Conservation (phyloP, 2,797 vertebrate genomes). For the Crax fasciolata region DNA sequence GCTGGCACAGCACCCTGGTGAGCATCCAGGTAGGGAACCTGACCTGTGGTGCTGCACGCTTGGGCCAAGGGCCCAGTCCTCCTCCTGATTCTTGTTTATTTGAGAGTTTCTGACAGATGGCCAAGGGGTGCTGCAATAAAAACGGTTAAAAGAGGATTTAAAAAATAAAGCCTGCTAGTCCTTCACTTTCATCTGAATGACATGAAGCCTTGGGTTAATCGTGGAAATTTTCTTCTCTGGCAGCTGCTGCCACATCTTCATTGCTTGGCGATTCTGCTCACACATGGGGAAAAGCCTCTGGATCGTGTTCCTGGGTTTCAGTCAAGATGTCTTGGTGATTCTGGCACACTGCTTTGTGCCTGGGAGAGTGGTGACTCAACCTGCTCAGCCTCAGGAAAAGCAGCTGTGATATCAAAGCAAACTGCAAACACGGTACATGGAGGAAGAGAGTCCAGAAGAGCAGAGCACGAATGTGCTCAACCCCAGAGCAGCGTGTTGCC, state of each 20-base stretch:
- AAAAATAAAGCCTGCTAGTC: neutral
- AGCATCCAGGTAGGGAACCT: neutral
- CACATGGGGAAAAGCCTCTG: neutral
- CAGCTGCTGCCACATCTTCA: neutral
- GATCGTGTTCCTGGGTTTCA: neutral
- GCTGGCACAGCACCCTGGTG: neutral
- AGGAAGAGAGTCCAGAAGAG: neutral
- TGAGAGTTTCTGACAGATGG: constrained; percentile 8
- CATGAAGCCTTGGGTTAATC: neutral
- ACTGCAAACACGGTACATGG: rapidly evolving
- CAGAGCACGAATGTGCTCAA: rapidly evolving
- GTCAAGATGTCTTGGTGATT: neutral
- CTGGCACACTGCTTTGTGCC: neutral
- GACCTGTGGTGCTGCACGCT: rapidly evolving
- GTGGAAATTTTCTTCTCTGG: neutral
- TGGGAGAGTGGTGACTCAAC: neutral
- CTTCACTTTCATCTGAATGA: neutral
- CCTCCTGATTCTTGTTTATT: neutral
- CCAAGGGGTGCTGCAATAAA: constrained; percentile 34
- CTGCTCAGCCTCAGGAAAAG: neutral
- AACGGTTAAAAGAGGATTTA: neutral
- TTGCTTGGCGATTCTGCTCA: neutral
- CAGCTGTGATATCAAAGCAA: neutral
- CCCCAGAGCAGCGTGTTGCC: neutral
- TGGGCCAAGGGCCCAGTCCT: neutral